Conservation (phyloP, 2,888 invertebrate genomes). For the Galeopsomyia nigrocyanea region DNA sequence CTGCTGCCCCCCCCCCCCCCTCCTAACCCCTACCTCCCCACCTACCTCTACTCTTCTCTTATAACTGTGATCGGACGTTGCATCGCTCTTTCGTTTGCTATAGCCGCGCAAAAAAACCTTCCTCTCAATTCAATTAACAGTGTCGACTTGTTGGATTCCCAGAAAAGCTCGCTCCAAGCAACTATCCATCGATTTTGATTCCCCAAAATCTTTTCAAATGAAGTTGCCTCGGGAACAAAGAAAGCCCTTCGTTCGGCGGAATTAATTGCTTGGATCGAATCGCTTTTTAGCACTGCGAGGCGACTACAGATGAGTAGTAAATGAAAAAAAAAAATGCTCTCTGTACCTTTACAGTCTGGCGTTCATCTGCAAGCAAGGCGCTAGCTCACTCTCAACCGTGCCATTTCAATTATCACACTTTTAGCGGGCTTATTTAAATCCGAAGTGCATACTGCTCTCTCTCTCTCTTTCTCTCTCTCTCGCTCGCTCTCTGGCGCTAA, state of each 20-base stretch:
- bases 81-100: constrained; percentile 30
- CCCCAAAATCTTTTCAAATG: too few species aligned
- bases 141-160: neutral
- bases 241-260: neutral
- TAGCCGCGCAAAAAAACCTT: constrained; percentile 19
- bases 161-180: too few species aligned
- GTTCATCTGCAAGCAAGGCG: neutral
- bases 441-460: constrained; percentile 57
- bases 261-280: too few species aligned
- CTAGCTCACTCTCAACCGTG: constrained; percentile 45
- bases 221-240: too few species aligned
- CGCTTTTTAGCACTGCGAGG: neutral
- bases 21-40: neutral
- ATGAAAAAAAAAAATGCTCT: neutral
- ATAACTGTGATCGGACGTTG: constrained; percentile 26
- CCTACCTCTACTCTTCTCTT: constrained; percentile 11
- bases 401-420: constrained; percentile 63
- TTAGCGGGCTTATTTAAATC: constrained; percentile 63
- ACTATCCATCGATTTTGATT: too few species aligned
- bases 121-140: constrained; percentile 28
- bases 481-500: constrained; percentile 5
- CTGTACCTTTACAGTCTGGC: constrained; percentile 3
- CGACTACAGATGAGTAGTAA: too few species aligned
- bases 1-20: neutral
- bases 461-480: constrained; percentile 12